Evolutionary conservation across 1,140 invertebrate genomes (phyloP).

Genomic region (Eumeta japonica): DNA sequence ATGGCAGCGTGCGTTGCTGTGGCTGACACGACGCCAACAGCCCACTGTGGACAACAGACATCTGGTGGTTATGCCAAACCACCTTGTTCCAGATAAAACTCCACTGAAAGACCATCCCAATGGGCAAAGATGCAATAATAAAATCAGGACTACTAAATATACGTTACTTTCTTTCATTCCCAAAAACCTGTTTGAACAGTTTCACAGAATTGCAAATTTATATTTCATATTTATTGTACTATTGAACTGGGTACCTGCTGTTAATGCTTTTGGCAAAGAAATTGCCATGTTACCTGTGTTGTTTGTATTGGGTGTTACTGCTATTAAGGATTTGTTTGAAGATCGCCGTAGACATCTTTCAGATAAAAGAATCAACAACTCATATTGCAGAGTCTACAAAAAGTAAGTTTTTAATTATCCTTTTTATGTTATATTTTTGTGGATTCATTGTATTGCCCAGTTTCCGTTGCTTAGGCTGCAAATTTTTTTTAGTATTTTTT

Average conservation of each 20-base stretch:
- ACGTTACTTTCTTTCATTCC: slow-evolving; percentile 91
- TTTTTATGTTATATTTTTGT: too few relatives aligned
- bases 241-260: slow-evolving; percentile 90
- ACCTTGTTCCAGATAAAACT: slow-evolving; percentile 75
- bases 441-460: too few relatives aligned
- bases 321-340: slow-evolving; percentile 95
- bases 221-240: slow-evolving; percentile 98
- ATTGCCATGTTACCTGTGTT: slow-evolving; percentile 92
- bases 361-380: slow-evolving; percentile 92
- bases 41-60: slow-evolving; percentile 68
- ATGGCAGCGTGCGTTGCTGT: slow-evolving; percentile 66
- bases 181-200: slow-evolving; percentile 96
- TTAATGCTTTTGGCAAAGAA: slow-evolving; percentile 95
- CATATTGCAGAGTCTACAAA: slow-evolving; percentile 85
- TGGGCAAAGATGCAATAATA: slow-evolving; percentile 74
- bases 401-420: slow-evolving; percentile 79
- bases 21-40: slow-evolving; percentile 61
- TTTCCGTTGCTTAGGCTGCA: too few relatives aligned
- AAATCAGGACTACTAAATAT: slow-evolving; percentile 94
- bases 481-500: too few relatives aligned
- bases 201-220: slow-evolving; percentile 95
- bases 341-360: slow-evolving; percentile 86
- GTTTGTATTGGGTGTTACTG: slow-evolving; percentile 95
- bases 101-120: slow-evolving; percentile 82
- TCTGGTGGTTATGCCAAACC: slow-evolving; percentile 78